Evolutionary conservation across 2,888 invertebrate genomes (phyloP).

Genomic region (Neoscelio sp.): DNA sequence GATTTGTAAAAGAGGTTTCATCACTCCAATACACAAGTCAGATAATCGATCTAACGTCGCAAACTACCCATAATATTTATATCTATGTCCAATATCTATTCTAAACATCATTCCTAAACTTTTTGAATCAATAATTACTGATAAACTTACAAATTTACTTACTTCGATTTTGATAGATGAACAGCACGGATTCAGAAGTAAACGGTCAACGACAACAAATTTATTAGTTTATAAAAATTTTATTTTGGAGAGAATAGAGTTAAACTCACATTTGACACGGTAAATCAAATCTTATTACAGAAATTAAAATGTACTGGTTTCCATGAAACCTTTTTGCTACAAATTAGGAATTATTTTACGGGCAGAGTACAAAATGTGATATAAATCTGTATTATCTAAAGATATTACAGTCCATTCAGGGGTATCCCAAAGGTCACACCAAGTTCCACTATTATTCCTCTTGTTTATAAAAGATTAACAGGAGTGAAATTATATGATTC

Average conservation of each 20-base stretch:
- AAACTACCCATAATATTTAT: too few species aligned
- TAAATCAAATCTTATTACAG: too few species aligned
- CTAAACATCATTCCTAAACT: not conserved
- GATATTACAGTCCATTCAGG: not conserved
- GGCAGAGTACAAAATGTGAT: conserved; percentile 1
- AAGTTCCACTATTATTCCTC: not conserved
- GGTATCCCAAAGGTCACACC: not conserved
- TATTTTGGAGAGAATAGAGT: too few species aligned
- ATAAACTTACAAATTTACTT: not conserved
- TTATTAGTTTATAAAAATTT: too few species aligned
- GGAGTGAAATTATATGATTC: not conserved
- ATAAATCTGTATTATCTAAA: not conserved
- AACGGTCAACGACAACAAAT: not conserved
- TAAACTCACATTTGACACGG: too few species aligned
- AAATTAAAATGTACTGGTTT: too few species aligned
- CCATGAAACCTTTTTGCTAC: too few species aligned
- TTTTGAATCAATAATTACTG: not conserved
- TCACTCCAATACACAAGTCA: too few species aligned
- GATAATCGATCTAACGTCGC: too few species aligned
- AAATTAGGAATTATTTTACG: not conserved
- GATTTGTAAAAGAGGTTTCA: too few species aligned
- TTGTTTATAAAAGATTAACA: not conserved
- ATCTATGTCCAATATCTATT: too few species aligned
- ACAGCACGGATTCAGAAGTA: not conserved
- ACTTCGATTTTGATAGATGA: not conserved